phyloP scores from a whole-genome alignment of 2,797 vertebrate genomes.

The Xerus rutilus region DNA sequence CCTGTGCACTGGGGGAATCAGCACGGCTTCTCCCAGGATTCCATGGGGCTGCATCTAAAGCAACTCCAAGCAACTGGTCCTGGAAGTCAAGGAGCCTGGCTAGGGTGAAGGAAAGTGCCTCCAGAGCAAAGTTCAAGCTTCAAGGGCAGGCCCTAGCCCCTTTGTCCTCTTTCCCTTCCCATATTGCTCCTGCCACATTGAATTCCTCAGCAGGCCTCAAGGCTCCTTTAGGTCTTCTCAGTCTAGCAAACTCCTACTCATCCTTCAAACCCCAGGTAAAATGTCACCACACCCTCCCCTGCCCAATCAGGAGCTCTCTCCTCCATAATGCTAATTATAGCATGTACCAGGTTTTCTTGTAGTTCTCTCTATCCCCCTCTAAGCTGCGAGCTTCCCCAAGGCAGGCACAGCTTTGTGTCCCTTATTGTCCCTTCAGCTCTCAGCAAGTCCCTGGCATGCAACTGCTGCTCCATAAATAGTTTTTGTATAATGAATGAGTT shows the following conservation, averaged over 20 bases:
- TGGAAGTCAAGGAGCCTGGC: neutral
- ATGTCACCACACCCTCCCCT: neutral
- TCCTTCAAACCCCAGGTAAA: slow-evolving; percentile 11
- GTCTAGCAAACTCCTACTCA: neutral
- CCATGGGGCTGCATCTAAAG: neutral
- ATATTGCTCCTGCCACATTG: no score
- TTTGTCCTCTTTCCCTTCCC: neutral
- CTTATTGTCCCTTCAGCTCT: neutral
- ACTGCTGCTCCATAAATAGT: neutral
- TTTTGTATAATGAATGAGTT: neutral
- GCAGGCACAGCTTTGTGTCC: neutral
- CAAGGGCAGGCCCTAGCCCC: neutral
- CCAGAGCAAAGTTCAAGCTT: neutral
- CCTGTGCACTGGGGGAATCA: neutral
- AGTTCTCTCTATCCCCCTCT: neutral
- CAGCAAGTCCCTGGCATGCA: neutral
- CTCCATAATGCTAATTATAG: neutral
- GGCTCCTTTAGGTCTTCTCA: neutral
- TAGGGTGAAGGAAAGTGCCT: neutral
- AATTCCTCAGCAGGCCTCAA: neutral
- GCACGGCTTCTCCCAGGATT: neutral
- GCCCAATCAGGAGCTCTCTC: neutral
- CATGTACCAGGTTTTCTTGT: neutral
- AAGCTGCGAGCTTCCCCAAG: neutral
- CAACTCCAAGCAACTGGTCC: neutral